Evolutionary conservation across 2,113 vertebrate species (phyloP).

Genomic region (Panthera uncia): DNA sequence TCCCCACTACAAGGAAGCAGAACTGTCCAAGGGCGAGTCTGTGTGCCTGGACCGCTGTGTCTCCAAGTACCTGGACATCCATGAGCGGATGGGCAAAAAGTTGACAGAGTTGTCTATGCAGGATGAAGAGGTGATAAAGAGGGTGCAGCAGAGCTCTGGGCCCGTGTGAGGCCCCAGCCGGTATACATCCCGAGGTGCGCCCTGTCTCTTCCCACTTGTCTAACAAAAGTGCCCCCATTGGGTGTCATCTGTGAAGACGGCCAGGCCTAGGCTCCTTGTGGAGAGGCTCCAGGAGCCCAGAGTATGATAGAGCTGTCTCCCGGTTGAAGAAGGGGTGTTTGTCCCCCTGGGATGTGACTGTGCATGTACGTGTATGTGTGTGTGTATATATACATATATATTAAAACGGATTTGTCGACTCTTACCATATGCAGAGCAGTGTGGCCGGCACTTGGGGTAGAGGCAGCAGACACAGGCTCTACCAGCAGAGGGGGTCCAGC

Average conservation of each 20-base stretch:
- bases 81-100: slow-evolving; percentile 95
- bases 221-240: slow-evolving; percentile 12
- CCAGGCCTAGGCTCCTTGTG: neutral
- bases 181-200: neutral
- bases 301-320: neutral
- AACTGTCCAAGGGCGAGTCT: slow-evolving; percentile 95
- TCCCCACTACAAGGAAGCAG: slow-evolving; percentile 95
- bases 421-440: neutral
- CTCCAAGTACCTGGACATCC: slow-evolving; percentile 97
- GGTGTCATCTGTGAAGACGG: slow-evolving; percentile 29
- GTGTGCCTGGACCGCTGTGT: slow-evolving; percentile 98
- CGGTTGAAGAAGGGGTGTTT: neutral
- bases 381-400: slow-evolving; percentile 30
- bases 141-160: slow-evolving; percentile 85
- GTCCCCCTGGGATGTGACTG: slow-evolving; percentile 27
- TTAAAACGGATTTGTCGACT: slow-evolving; percentile 41
- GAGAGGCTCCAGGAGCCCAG: neutral
- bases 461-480: neutral
- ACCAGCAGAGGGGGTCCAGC: neutral
- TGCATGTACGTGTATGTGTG: neutral
- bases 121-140: slow-evolving; percentile 95
- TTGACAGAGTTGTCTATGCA: slow-evolving; percentile 96
- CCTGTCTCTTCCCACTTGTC: neutral
- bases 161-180: slow-evolving; percentile 33
- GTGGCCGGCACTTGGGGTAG: neutral